Conservation (phyloP, 2,888 invertebrate genomes). For the Petrolisthes cinctipes region DNA sequence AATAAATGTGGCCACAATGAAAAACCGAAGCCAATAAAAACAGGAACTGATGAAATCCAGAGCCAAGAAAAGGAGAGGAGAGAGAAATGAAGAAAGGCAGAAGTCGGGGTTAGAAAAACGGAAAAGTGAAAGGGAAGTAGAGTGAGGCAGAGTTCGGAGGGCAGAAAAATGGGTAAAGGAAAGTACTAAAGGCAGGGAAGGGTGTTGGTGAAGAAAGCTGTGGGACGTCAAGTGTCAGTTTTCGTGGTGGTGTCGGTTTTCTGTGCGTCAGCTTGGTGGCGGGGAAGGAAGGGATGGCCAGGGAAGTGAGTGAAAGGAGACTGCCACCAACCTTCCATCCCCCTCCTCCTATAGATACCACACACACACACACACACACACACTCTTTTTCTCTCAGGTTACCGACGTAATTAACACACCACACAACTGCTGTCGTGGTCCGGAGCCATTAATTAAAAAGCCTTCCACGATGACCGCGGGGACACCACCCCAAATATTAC, state of each 20-base stretch:
- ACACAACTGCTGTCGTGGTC: background rate
- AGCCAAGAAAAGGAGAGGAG: background rate
- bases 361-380: too few species aligned
- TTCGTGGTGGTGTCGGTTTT: background rate
- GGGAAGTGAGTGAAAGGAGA: background rate
- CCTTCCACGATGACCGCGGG: background rate
- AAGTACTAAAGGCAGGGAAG: too few species aligned
- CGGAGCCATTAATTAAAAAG: background rate
- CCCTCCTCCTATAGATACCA: too few species aligned
- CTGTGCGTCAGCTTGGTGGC: conserved; percentile 8
- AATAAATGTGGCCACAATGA: too few species aligned
- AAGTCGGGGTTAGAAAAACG: background rate
- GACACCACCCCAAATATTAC: background rate
- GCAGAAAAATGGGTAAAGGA: too few species aligned
- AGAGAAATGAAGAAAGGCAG: background rate
- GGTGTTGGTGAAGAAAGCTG: background rate
- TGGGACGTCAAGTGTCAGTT: background rate
- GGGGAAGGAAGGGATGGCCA: background rate
- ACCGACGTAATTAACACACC: conserved; percentile 5
- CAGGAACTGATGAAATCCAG: too few species aligned
- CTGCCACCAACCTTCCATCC: too few species aligned
- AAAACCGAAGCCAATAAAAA: too few species aligned
- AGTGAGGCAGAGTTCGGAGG: too few species aligned
- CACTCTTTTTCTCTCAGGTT: background rate
- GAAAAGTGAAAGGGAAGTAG: background rate